Conservation (phyloP, 2,797 vertebrate species). For the Cynopterus sphinx region DNA sequence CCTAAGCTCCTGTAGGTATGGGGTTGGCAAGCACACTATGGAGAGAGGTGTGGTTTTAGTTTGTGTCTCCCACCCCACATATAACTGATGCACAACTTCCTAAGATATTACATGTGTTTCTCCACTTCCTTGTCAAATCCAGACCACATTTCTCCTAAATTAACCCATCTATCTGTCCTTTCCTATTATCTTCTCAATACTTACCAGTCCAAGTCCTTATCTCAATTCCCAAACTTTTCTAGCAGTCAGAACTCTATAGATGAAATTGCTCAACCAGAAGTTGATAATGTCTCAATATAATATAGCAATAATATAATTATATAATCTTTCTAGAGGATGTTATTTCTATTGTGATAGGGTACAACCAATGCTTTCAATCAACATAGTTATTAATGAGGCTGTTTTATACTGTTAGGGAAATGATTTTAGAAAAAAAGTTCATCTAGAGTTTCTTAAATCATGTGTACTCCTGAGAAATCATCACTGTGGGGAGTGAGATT, state of each 20-base stretch:
- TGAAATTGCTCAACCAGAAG: neutral
- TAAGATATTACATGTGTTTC: fast-evolving
- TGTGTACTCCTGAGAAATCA: neutral
- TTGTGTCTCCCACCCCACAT: neutral
- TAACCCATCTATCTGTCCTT: neutral
- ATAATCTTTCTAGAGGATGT: neutral
- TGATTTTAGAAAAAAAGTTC: neutral
- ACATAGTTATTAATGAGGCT: neutral
- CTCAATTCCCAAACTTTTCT: neutral
- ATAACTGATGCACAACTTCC: neutral
- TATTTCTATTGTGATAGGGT: neutral
- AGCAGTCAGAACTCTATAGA: neutral
- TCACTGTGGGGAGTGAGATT: neutral
- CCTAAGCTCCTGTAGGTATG: neutral
- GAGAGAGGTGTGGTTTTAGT: neutral
- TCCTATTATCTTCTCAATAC: neutral
- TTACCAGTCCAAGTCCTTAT: neutral
- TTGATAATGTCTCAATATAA: neutral
- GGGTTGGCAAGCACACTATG: neutral
- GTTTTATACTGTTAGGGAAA: neutral
- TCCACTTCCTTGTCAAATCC: neutral
- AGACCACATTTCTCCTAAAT: neutral
- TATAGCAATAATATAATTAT: neutral
- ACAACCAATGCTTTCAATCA: neutral
- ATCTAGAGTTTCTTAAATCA: neutral